Evolutionary conservation across 2,797 vertebrate species (phyloP).

Genomic region (Ispidina lecontei): DNA sequence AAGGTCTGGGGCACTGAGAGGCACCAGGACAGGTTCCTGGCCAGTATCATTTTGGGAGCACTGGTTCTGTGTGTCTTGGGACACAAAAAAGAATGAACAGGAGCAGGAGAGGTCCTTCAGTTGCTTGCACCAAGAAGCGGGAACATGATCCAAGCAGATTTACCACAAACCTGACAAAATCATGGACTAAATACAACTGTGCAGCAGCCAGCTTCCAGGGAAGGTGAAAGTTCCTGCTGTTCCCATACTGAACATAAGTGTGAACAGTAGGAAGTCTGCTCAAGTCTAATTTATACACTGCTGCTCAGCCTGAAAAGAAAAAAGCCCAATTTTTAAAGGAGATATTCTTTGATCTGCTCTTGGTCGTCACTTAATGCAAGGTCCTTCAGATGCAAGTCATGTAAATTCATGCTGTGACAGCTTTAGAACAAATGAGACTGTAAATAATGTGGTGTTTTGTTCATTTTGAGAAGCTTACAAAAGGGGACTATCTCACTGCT

Average conservation of each 20-base stretch:
- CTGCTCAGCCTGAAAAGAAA: background rate
- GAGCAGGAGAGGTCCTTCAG: background rate
- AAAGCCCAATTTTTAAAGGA: background rate
- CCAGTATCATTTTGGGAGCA: background rate
- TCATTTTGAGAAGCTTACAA: background rate
- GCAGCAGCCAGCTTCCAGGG: background rate
- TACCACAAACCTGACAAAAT: background rate
- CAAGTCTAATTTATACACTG: background rate
- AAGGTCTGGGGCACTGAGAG: background rate
- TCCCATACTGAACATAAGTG: background rate
- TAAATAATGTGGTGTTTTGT: background rate
- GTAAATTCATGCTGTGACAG: background rate
- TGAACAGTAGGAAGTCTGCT: background rate
- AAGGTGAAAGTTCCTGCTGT: conserved; percentile 7
- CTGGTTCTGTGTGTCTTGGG: background rate
- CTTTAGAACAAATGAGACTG: background rate
- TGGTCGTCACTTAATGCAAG: background rate
- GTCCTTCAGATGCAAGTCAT: background rate
- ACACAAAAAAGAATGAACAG: background rate
- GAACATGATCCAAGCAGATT: background rate
- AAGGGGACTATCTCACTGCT: background rate
- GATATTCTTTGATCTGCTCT: background rate
- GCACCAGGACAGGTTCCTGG: background rate
- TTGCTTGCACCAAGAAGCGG: background rate
- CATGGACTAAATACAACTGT: background rate